Evolutionary conservation across 2,797 vertebrate species (phyloP).

Genomic region (Lutra lutra): DNA sequence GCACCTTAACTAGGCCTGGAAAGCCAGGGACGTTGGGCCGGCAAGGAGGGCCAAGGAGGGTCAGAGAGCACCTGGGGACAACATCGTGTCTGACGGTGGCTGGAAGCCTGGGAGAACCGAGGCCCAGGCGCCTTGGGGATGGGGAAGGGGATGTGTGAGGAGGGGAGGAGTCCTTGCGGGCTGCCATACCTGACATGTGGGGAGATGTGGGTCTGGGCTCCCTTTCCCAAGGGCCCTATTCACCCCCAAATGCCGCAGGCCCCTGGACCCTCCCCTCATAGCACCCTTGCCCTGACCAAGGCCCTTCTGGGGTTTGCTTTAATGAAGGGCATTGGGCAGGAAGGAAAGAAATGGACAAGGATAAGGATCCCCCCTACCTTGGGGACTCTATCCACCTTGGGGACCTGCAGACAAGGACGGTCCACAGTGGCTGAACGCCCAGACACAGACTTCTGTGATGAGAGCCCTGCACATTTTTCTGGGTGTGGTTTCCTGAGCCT

Average conservation of each 20-base stretch:
- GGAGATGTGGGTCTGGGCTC: neutral
- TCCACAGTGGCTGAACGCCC: neutral
- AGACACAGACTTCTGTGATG: neutral
- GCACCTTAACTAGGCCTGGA: constrained; percentile 57
- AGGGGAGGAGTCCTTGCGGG: fast-evolving
- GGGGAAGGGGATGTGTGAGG: fast-evolving
- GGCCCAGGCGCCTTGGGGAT: neutral
- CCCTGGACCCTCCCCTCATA: neutral
- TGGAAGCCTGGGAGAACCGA: neutral
- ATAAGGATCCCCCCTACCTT: too few species aligned
- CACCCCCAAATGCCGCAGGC: neutral
- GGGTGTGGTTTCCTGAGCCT: neutral
- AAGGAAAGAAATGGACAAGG: neutral
- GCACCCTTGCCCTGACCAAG: neutral
- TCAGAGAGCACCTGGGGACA: constrained; percentile 22
- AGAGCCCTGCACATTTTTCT: fast-evolving
- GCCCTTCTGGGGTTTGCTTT: neutral
- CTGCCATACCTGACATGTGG: fast-evolving
- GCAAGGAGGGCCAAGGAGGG: neutral
- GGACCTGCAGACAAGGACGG: neutral
- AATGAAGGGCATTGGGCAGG: neutral
- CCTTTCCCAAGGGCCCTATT: too few species aligned
- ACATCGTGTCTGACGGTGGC: neutral
- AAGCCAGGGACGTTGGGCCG: neutral
- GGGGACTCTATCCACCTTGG: neutral